phyloP scores from a whole-genome alignment of 1,140 invertebrate genomes.

The Cheumatopsyche charites region DNA sequence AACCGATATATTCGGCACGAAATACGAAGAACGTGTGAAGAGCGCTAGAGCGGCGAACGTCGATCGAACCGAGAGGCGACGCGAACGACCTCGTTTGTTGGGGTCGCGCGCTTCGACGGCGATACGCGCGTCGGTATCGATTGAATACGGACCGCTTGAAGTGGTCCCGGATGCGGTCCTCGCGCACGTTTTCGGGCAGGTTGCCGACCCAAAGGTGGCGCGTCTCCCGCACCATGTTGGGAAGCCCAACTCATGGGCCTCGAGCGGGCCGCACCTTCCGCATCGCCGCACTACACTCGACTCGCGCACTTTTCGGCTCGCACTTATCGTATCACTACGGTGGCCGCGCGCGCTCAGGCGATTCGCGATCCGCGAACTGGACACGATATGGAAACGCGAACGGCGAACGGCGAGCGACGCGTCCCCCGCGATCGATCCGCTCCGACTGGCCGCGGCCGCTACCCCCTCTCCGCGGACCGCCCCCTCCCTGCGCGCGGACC shows the following conservation, averaged over 20 bases:
- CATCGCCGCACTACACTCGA: slow-evolving; percentile 11
- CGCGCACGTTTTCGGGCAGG: slow-evolving; percentile 97
- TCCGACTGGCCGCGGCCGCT: neutral
- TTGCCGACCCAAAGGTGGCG: slow-evolving; percentile 99
- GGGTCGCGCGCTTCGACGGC: too few relatives aligned
- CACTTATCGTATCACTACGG: slow-evolving; percentile 49
- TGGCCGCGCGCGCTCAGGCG: slow-evolving; percentile 6
- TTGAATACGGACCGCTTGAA: slow-evolving; percentile 82
- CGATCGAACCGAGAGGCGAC: too few relatives aligned
- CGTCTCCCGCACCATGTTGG: slow-evolving; percentile 99
- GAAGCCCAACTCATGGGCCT: slow-evolving; percentile 48
- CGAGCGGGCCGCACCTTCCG: slow-evolving; percentile 51
- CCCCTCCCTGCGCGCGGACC: neutral
- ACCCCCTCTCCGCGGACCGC: slow-evolving; percentile 5
- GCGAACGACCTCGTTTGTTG: too few relatives aligned
- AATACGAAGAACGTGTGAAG: too few relatives aligned
- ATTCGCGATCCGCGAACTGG: neutral
- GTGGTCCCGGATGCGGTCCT: slow-evolving; percentile 93
- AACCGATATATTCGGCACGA: too few relatives aligned
- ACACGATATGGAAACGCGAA: neutral
- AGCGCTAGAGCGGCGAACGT: too few relatives aligned
- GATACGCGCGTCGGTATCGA: too few relatives aligned
- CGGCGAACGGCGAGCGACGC: neutral
- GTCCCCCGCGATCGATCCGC: slow-evolving; percentile 13
- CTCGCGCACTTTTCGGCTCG: slow-evolving; percentile 46